Conservation (phyloP, 2,113 vertebrate genomes). For the Tricholaema leucomelas region DNA sequence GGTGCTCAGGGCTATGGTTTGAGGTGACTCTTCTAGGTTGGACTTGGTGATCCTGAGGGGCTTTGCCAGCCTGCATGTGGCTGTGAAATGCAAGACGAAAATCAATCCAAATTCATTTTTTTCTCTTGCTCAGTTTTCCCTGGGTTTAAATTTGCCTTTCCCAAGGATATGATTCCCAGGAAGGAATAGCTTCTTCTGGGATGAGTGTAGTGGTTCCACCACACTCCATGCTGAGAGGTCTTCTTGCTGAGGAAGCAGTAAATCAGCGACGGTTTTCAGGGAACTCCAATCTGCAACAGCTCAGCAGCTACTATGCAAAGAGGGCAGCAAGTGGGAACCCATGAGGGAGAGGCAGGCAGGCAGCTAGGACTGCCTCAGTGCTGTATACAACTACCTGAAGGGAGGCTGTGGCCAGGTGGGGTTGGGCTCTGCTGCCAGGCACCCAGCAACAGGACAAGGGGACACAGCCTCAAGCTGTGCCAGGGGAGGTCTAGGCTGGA, state of each 20-base stretch:
- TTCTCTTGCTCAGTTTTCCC: background rate
- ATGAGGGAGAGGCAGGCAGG: background rate
- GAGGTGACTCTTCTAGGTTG: no score
- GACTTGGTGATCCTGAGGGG: no score
- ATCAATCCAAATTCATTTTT: background rate
- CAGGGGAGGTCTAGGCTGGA: no score
- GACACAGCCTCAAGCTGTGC: no score
- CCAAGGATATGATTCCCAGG: background rate
- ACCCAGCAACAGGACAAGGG: no score
- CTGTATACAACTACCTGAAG: no score
- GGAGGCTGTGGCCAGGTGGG: no score
- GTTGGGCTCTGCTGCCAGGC: no score
- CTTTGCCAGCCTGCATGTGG: no score
- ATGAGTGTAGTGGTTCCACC: background rate
- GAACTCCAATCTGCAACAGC: background rate
- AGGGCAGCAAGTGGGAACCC: background rate
- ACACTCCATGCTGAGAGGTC: accelerated
- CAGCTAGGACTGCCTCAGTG: background rate
- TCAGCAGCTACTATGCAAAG: background rate
- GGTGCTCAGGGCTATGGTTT: no score
- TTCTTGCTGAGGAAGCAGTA: background rate
- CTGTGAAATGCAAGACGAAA: background rate
- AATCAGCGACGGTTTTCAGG: background rate
- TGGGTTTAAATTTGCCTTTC: background rate
- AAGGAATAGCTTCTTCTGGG: background rate